A percentile compares a stretch with the other conserved stretches of the same genome.
phyloP scores from a whole-genome alignment of 2,888 invertebrate species.

The Myathropa florea region DNA sequence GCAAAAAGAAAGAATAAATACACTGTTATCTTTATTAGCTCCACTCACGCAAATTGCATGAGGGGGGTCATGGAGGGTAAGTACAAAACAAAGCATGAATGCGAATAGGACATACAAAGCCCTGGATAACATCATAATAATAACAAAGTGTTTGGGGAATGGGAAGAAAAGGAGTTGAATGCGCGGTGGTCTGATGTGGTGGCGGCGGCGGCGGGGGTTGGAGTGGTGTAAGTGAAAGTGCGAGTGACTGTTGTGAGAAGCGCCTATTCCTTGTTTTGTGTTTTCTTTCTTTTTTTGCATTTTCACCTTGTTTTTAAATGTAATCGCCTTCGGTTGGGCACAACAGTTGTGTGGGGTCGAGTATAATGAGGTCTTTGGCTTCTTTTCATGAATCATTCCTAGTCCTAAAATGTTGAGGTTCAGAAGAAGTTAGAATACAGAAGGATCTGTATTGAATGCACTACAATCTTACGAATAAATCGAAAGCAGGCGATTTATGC shows the following conservation, averaged over 20 bases:
- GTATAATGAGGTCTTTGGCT: not conserved
- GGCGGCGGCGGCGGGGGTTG: not conserved
- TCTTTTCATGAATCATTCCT: not conserved
- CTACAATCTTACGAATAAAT: too few species aligned
- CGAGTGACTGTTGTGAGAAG: not conserved
- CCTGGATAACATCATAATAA: slow-evolving; percentile 68
- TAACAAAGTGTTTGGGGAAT: slow-evolving; percentile 55
- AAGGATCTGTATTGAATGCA: too few species aligned
- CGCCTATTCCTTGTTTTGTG: not conserved
- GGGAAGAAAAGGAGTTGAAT: slow-evolving; percentile 47
- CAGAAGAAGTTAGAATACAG: too few species aligned
- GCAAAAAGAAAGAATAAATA: slow-evolving; percentile 54
- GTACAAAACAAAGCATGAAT: slow-evolving; percentile 49
- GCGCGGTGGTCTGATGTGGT: slow-evolving; percentile 9
- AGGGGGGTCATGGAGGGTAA: slow-evolving; percentile 51
- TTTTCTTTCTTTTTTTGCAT: slow-evolving; percentile 8
- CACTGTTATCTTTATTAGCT: slow-evolving; percentile 70
- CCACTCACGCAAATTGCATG: slow-evolving; percentile 70
- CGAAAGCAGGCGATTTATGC: too few species aligned
- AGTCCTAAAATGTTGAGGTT: not conserved
- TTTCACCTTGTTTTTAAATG: slow-evolving; percentile 31
- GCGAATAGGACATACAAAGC: slow-evolving; percentile 63
- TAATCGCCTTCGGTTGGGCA: slow-evolving; percentile 15
- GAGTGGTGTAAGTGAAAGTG: slow-evolving; percentile 40
- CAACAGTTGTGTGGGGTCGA: slow-evolving; percentile 7